Evolutionary conservation across 1,140 invertebrate species (phyloP).

Genomic region (Leptinotarsa texana): DNA sequence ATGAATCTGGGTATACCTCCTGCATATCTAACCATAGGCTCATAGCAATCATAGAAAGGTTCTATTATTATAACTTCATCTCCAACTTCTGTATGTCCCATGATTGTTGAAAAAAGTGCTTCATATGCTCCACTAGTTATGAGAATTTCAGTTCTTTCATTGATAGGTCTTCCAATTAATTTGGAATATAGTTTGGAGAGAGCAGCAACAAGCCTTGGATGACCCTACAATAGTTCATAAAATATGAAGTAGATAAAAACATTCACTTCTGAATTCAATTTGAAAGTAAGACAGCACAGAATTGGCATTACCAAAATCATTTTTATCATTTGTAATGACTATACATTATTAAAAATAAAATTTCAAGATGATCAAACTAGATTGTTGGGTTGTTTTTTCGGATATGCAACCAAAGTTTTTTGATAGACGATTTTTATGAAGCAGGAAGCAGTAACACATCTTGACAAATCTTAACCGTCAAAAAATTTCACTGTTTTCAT

Average conservation of each 20-base stretch:
- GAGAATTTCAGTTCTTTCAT: constrained; percentile 70
- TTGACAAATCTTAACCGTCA: too few species aligned
- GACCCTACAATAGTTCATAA: constrained; percentile 61
- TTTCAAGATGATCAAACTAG: too few species aligned
- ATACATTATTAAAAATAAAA: too few species aligned
- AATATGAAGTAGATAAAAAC: neutral
- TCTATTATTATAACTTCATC: constrained; percentile 90
- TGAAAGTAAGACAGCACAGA: too few species aligned
- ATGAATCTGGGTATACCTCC: constrained; percentile 88
- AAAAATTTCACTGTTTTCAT: too few species aligned
- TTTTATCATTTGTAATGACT: too few species aligned
- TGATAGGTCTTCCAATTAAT: constrained; percentile 71
- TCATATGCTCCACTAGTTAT: constrained; percentile 93
- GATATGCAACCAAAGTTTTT: too few species aligned
- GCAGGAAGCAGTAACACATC: too few species aligned
- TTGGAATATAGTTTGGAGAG: constrained; percentile 84
- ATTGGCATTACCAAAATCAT: too few species aligned
- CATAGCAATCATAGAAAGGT: constrained; percentile 98
- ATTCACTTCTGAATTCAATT: too few species aligned
- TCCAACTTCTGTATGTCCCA: constrained; percentile 79
- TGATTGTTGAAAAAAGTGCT: constrained; percentile 80
- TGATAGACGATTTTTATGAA: too few species aligned
- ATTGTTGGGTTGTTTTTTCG: too few species aligned
- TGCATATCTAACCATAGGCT: constrained; percentile 87
- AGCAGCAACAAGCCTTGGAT: constrained; percentile 84